phyloP scores from a whole-genome alignment of 1,140 invertebrate genomes.

The Drosophila repleta region DNA sequence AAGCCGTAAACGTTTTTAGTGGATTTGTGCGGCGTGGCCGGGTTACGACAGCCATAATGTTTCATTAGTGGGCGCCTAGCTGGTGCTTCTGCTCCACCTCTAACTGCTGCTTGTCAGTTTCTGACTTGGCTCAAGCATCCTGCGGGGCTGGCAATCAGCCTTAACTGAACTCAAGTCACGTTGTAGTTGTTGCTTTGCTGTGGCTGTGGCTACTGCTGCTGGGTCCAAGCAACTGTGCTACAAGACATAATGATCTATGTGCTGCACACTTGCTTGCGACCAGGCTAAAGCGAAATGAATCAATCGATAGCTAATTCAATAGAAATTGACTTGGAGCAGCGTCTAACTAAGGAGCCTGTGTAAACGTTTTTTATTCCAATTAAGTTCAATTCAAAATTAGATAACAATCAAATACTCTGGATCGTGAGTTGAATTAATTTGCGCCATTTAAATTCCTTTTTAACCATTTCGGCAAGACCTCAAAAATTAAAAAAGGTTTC shows the following conservation, averaged over 20 bases:
- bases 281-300: slow-evolving; percentile 21
- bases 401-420: too few relatives aligned
- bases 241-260: slow-evolving; percentile 44
- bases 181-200: slow-evolving; percentile 1
- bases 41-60: slow-evolving; percentile 73
- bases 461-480: too few relatives aligned
- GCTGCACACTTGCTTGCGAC: not conserved
- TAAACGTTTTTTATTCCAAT: slow-evolving; percentile 4
- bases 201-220: not conserved
- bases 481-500: too few relatives aligned
- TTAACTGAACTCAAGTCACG: slow-evolving; percentile 1
- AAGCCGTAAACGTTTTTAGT: slow-evolving; percentile 80
- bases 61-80: slow-evolving; percentile 63
- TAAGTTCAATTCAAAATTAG: not conserved
- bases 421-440: too few relatives aligned
- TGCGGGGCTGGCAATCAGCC: slow-evolving; percentile 22
- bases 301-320: slow-evolving; percentile 44
- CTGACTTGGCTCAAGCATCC: slow-evolving; percentile 11
- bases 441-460: too few relatives aligned
- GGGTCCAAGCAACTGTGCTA: slow-evolving; percentile 3
- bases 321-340: slow-evolving; percentile 19
- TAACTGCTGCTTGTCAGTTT: slow-evolving; percentile 41
- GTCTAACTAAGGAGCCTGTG: not conserved
- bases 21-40: slow-evolving; percentile 70
- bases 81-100: not conserved